Evolutionary conservation across 2,888 invertebrate species (phyloP).

Genomic region (Plusia festucae): DNA sequence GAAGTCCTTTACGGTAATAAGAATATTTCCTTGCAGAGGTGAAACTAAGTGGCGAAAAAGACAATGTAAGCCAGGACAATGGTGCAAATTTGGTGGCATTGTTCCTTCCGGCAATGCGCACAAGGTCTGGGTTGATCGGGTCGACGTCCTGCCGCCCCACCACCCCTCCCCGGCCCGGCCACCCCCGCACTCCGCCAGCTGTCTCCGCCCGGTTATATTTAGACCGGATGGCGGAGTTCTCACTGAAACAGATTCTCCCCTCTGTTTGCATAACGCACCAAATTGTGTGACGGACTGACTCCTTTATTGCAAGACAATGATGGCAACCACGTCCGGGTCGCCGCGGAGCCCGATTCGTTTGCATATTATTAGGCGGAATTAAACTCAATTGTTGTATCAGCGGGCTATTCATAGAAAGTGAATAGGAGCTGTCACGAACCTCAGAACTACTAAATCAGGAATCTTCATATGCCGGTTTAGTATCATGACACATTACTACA

Average conservation of each 20-base stretch:
- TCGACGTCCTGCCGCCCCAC: conserved; percentile 73
- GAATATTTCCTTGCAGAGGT: conserved; percentile 25
- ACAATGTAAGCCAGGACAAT: conserved; percentile 56
- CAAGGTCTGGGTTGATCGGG: conserved; percentile 84
- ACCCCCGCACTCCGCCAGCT: conserved; percentile 70
- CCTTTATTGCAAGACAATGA: conserved; percentile 67
- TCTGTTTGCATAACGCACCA: conserved; percentile 78
- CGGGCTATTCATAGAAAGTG: conserved; percentile 25
- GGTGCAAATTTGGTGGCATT: conserved; percentile 68
- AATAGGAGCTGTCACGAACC: conserved; percentile 25
- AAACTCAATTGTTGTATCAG: conserved; percentile 40
- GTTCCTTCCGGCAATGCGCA: conserved; percentile 76
- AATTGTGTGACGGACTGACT: conserved; percentile 69
- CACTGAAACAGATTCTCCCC: conserved; percentile 83
- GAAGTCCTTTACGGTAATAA: conserved; percentile 8
- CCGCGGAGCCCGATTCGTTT: conserved; percentile 34
- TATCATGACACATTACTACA: conserved; percentile 42
- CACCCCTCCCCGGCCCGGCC: conserved; percentile 63
- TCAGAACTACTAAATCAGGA: conserved; percentile 32
- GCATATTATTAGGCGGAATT: conserved; percentile 44
- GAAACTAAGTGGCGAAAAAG: conserved; percentile 32
- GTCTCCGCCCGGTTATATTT: conserved; percentile 83
- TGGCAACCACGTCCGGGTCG: conserved; percentile 47
- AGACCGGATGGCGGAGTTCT: conserved; percentile 82
- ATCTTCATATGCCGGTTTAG: conserved; percentile 13